A percentile compares a stretch with the other conserved stretches of the same genome.
phyloP scores from a whole-genome alignment of 2,113 vertebrate genomes.

The Toxostoma redivivum region DNA sequence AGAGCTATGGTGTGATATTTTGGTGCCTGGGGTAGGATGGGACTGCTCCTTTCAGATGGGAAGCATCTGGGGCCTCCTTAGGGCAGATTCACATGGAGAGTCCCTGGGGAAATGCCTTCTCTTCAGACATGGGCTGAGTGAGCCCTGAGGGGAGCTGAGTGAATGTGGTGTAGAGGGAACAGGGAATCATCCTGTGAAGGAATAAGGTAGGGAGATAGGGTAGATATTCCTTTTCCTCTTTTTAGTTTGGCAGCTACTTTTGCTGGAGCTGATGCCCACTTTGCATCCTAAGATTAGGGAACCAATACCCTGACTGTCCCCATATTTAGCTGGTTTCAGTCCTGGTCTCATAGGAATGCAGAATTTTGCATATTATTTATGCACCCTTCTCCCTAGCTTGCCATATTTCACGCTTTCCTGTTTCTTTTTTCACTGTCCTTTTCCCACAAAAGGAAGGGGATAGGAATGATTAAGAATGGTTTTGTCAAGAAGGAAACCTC shows the following conservation, averaged over 20 bases:
- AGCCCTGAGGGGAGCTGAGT: not conserved
- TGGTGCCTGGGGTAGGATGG: not conserved
- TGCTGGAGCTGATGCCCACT: not conserved
- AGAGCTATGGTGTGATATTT: not conserved
- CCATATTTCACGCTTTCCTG: not conserved
- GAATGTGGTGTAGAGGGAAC: not conserved
- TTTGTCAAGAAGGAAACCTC: not conserved
- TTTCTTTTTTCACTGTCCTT: not conserved
- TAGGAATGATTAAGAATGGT: not conserved
- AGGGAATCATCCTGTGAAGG: not conserved
- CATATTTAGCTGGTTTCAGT: not conserved
- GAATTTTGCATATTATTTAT: not conserved
- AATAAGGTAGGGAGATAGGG: not conserved
- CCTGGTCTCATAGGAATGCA: not conserved
- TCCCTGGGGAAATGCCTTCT: not conserved
- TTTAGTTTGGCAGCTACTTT: not conserved
- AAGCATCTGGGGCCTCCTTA: not conserved
- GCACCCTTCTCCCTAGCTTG: not conserved
- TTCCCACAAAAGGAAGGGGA: not conserved
- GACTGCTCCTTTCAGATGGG: not conserved
- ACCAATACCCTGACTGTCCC: not conserved
- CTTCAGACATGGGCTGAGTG: not conserved
- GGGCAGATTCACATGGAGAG: not conserved
- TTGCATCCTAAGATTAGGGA: not conserved
- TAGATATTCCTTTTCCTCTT: not conserved